These are phyloP conservation scores for Leptodactylus fallax DNA, from an alignment of 2,797 vertebrate genomes.

Conservation along the genomic window DNA sequence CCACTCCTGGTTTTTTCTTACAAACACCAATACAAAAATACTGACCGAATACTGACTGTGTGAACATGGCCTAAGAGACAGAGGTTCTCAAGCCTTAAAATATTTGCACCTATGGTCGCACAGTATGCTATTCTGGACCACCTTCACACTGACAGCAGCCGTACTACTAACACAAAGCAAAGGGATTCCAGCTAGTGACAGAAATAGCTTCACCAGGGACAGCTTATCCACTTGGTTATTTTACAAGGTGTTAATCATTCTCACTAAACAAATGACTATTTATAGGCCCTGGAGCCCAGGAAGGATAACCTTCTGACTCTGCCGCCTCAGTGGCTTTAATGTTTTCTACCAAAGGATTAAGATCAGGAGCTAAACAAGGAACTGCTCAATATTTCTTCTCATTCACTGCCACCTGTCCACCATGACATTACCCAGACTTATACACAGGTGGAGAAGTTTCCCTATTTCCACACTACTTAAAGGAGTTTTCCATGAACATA, in stretches of 20 bases:
- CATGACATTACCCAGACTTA: not conserved
- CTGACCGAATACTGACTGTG: too few relatives aligned
- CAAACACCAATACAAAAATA: too few relatives aligned
- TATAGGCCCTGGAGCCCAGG: conserved; percentile 13
- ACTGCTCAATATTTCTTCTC: conserved; percentile 10
- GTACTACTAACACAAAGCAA: not conserved
- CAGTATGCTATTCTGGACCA: too few relatives aligned
- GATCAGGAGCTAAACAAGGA: conserved; percentile 45
- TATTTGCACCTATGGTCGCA: too few relatives aligned
- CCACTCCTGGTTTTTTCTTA: too few relatives aligned
- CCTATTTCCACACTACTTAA: too few relatives aligned
- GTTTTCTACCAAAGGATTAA: conserved; percentile 42
- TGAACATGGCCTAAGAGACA: too few relatives aligned
- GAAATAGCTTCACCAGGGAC: not conserved
- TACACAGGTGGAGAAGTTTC: too few relatives aligned
- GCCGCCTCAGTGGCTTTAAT: conserved; percentile 11
- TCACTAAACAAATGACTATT: conserved; percentile 47
- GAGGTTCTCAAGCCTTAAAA: too few relatives aligned
- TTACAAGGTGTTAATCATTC: conserved; percentile 41
- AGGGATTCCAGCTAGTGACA: not conserved
- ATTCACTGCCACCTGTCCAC: conserved; percentile 5
- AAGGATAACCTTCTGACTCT: conserved; percentile 40
- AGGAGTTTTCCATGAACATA: too few relatives aligned
- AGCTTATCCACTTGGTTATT: not conserved
- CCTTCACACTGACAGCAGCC: too few relatives aligned